A percentile compares a stretch with the other conserved stretches of the same genome.
Conservation (phyloP, 2,797 vertebrate genomes). For the Rhinophrynus dorsalis region DNA sequence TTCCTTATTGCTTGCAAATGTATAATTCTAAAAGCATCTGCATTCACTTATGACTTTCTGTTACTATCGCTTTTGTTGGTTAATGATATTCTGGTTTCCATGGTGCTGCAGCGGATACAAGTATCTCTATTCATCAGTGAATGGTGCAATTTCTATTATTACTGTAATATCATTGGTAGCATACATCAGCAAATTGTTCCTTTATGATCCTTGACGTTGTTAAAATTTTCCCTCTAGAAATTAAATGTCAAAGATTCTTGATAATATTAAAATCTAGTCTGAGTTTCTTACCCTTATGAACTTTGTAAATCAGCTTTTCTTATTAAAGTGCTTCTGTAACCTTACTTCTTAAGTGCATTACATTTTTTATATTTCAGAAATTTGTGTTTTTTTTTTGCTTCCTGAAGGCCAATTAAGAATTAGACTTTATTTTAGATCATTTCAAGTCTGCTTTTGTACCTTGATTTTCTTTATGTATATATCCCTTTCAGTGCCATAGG, state of each 20-base stretch:
- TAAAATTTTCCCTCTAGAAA: constrained; percentile 50
- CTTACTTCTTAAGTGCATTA: constrained; percentile 11
- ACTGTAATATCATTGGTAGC: constrained; percentile 56
- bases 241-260: constrained; percentile 57
- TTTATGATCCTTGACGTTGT: constrained; percentile 58
- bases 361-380: neutral
- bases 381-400: neutral
- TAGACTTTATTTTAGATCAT: no score
- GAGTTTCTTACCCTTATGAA: constrained; percentile 27
- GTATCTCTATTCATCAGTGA: constrained; percentile 53
- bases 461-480: no score
- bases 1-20: constrained; percentile 20
- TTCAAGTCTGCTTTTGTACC: no score
- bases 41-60: constrained; percentile 33
- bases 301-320: constrained; percentile 38
- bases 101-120: constrained; percentile 53
- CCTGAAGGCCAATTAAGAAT: no score
- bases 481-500: no score
- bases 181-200: constrained; percentile 56
- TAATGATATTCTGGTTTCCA: constrained; percentile 59
- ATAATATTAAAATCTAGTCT: constrained; percentile 48
- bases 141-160: constrained; percentile 55
- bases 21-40: constrained; percentile 30
- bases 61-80: constrained; percentile 40
- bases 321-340: neutral